Evolutionary conservation across 1,140 invertebrate genomes (phyloP), one percentile per base, ranked within the genome.

Genomic region (Drosophila elegans): DNA sequence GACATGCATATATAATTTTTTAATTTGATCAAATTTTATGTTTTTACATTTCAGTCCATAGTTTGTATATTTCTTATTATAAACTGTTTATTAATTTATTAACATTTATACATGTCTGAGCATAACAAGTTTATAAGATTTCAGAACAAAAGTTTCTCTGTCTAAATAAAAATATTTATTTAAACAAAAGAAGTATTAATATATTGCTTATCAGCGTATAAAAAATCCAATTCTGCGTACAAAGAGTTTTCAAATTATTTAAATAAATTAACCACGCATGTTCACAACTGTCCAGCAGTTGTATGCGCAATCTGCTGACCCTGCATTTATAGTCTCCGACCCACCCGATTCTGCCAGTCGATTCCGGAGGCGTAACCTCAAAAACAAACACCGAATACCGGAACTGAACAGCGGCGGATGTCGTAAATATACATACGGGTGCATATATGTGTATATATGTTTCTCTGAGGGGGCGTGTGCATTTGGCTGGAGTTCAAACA

Each of bases 331-430:
- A 27, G 36, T 41, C 44, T 64, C 21, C 57, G 67, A 71, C 68
- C 68, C 68, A 57, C 66, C 64, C 68, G 42, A 57, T 68, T 69
- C 34, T 25, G 67, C 16, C 36, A 36, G 25, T 10, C 51, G 64
- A 48, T 69, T 72, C 64, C 52, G 66, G 64, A 49, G 68, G 68
- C 68, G 68, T 72, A 72, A 71, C 68, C 68, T 12, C 52, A 71
- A 72, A 72, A 48, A 36, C 45, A 73, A 73, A 73, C 55, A 73
- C 53, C 32, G 39, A 60, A 60, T 73, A n/a, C 32, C 69, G 69
- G 54, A 72, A 72, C 54, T 51, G 68, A 73, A 57, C 49, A 63
- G 29, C 63, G 62, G 63, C 51, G 52, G 64, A 45, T 45, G 68
- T 48, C 32, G 29, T 52, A 45, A 29, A 27, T 27, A 27, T 25